Evolutionary conservation across 2,797 vertebrate genomes (phyloP).

Genomic region (Poeciliopsis paucimaculata): DNA sequence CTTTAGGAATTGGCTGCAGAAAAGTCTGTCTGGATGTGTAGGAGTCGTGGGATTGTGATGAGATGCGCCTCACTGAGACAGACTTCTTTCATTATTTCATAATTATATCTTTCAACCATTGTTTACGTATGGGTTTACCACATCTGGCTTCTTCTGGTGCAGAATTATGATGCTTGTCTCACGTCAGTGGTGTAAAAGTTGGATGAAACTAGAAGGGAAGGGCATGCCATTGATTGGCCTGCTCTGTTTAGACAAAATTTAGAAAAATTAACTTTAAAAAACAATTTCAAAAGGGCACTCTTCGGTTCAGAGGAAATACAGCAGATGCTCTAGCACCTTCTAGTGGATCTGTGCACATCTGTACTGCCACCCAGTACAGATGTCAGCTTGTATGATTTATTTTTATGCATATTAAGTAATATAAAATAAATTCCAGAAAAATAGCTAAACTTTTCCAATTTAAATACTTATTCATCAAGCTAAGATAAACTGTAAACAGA

Average conservation of each 20-base stretch:
- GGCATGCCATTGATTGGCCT: too few relatives aligned
- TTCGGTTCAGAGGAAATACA: not conserved
- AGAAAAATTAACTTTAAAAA: not conserved
- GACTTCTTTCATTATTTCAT: too few relatives aligned
- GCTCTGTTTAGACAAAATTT: not conserved
- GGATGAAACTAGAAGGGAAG: too few relatives aligned
- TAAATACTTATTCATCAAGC: not conserved
- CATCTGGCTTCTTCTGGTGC: too few relatives aligned
- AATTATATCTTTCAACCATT: too few relatives aligned
- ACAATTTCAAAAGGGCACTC: not conserved
- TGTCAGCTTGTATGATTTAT: not conserved
- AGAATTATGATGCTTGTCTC: too few relatives aligned
- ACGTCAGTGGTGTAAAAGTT: too few relatives aligned
- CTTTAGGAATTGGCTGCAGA: not conserved
- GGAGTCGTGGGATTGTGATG: too few relatives aligned
- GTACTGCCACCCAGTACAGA: not conserved
- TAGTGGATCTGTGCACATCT: not conserved
- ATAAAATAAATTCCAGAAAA: not conserved
- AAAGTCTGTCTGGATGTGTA: too few relatives aligned
- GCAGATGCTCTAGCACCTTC: not conserved
- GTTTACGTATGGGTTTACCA: too few relatives aligned
- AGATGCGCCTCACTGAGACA: too few relatives aligned
- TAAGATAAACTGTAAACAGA: not conserved
- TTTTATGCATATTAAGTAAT: not conserved
- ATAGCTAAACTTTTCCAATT: not conserved